Percentiles rank a stretch among this genome's conserved stretches.
Conservation (phyloP, 2,888 invertebrate species). For the Camponotus fellah region DNA sequence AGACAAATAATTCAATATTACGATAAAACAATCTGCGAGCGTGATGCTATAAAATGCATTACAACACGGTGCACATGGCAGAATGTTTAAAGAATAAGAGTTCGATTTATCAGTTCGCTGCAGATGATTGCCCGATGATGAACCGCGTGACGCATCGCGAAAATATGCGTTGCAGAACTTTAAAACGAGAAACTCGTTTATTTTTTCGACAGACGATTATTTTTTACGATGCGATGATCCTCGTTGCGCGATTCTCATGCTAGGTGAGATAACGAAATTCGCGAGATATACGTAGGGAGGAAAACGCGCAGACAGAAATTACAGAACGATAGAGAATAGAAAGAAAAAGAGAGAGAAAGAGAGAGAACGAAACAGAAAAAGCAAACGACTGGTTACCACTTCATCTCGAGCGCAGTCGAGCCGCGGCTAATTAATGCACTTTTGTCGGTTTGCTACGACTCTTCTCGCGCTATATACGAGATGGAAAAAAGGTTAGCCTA, state of each 20-base stretch:
- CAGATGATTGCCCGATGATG: slow-evolving; percentile 45
- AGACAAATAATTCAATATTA: slow-evolving; percentile 77
- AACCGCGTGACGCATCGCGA: slow-evolving; percentile 24
- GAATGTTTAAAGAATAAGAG: not conserved
- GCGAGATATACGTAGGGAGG: not conserved
- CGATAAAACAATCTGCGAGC: slow-evolving; percentile 56
- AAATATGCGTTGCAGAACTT: not conserved
- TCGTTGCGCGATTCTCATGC: not conserved
- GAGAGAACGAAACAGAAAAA: slow-evolving; percentile 22
- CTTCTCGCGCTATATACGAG: slow-evolving; percentile 60
- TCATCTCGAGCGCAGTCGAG: slow-evolving; percentile 65
- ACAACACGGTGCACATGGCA: not conserved
- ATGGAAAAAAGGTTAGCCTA: slow-evolving; percentile 10
- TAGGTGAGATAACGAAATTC: slow-evolving; percentile 25
- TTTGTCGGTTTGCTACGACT: slow-evolving; percentile 73
- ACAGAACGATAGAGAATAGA: slow-evolving; percentile 5
- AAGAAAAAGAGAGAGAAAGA: not conserved
- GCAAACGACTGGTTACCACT: slow-evolving; percentile 65
- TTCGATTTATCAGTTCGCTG: slow-evolving; percentile 38
- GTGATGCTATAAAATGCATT: slow-evolving; percentile 20
- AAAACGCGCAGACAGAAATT: slow-evolving; percentile 27
- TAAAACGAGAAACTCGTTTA: slow-evolving; percentile 4
- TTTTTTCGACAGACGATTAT: slow-evolving; percentile 27
- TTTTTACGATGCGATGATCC: slow-evolving; percentile 1
- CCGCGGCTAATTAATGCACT: slow-evolving; percentile 79